Evolutionary conservation across 2,113 vertebrate genomes (phyloP).

Genomic region (Solea senegalensis): DNA sequence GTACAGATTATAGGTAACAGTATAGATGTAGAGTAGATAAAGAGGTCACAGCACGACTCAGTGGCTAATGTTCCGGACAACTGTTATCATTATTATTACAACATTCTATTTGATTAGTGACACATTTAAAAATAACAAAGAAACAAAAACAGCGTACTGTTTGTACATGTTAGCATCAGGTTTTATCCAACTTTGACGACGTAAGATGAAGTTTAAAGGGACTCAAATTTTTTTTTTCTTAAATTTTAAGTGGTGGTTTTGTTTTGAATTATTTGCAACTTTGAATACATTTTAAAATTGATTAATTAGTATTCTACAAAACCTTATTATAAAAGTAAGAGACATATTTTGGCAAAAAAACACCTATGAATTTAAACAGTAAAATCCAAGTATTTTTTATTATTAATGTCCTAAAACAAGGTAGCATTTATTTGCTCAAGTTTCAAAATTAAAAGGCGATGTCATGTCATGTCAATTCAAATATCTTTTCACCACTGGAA

Average conservation of each 20-base stretch:
- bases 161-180: conserved; percentile 54
- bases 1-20: conserved; percentile 61
- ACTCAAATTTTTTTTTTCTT: conserved; percentile 5
- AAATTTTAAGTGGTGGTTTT: neutral
- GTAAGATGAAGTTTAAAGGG: conserved; percentile 33
- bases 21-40: conserved; percentile 50
- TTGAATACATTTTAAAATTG: no score
- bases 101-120: conserved; percentile 82
- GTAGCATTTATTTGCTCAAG: no score
- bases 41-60: conserved; percentile 58
- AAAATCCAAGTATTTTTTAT: no score
- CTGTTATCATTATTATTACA: conserved; percentile 60
- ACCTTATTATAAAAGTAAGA: no score
- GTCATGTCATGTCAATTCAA: no score
- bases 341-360: no score
- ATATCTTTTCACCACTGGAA: no score
- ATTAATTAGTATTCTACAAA: no score
- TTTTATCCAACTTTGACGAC: conserved; percentile 24
- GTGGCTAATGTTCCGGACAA: conserved; percentile 62
- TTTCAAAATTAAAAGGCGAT: no score
- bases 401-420: no score
- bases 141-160: conserved; percentile 75
- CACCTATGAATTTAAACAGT: no score
- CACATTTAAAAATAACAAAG: conserved; percentile 59
- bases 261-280: neutral